These are phyloP conservation scores for Phoronis australis DNA, from an alignment of 2,888 invertebrate species.

Conservation along the genomic window DNA sequence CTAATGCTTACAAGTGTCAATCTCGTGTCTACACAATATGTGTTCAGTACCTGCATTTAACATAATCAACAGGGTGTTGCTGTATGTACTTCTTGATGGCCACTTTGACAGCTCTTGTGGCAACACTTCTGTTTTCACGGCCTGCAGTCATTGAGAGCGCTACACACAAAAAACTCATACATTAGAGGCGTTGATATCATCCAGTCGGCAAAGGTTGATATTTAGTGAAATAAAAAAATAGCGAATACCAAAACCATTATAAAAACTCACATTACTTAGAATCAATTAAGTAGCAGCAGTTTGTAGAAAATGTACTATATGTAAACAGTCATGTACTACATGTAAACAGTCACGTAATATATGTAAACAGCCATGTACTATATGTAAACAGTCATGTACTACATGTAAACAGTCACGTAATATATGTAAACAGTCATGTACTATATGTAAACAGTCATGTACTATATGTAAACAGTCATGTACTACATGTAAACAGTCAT, in stretches of 20 bases:
- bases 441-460: too few relatives aligned
- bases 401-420: too few relatives aligned
- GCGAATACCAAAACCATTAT: not conserved
- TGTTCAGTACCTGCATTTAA: slow-evolving; percentile 44
- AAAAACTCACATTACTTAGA: not conserved
- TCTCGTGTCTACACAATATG: too few relatives aligned
- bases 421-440: too few relatives aligned
- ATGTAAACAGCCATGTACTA: too few relatives aligned
- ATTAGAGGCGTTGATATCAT: too few relatives aligned
- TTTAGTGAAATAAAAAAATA: not conserved
- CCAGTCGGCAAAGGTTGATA: not conserved
- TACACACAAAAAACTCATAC: slow-evolving; percentile 10
- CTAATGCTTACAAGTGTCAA: not conserved
- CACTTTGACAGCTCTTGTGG: slow-evolving; percentile 39
- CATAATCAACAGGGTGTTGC: slow-evolving; percentile 25
- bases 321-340: too few relatives aligned
- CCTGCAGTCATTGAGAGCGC: slow-evolving; percentile 35
- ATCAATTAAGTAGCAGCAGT: not conserved
- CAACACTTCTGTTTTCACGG: slow-evolving; percentile 25
- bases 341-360: too few relatives aligned
- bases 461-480: too few relatives aligned
- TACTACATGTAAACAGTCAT: too few relatives aligned
- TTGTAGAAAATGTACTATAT: too few relatives aligned
- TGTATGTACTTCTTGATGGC: slow-evolving; percentile 43
- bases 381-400: too few relatives aligned